Base-by-base conservation (phyloP, 2,113 vertebrate genomes). In the Microcebus lehilahytsara region DNA sequence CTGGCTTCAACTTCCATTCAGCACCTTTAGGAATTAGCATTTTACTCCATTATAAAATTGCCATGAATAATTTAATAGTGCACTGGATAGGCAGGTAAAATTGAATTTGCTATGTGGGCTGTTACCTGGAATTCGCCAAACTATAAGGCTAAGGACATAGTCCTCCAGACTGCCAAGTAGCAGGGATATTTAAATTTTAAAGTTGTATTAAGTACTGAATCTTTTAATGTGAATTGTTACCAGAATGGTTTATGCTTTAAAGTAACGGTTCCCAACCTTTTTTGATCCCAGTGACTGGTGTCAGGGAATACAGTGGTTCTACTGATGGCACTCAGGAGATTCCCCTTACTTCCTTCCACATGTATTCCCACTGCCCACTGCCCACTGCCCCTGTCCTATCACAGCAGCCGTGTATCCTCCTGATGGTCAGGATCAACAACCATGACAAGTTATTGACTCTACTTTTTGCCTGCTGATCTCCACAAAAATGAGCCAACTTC, bases 31-130 rank as follows among this genome's bases (percentile, higher is more conserved):
- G 60, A 96, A 85, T 66, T 91, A 1, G 22, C 32, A 51, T 84
- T 96, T 95, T 93, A 91, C 34, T 74, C 49, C 23, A 85, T 30
- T 62, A 32, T 93, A 62, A 14, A 85, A 71, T 89, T 80, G 93
- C n/a, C 77, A 46, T 85, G 84, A 91, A 86, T 83, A 93, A 86
- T 89, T 81, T 78, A 85, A 10, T 81, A 53, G 1, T 80, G 20
- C 32, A 5, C 6, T 30, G 19, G 5, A 4, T 42, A 46, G 23
- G 40, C 22, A 37, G 20, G 27, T 58, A 60, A 95, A 91, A 69
- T 32, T 93, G 14, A 64, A 66, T 86, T 96, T 93, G 2, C 51
- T 95, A 11, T 77, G 13, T 94, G 74, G n/a, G 5, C 30, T 78
- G n/a, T 94, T 95, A 90, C 69, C 19, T 94, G 12, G 27, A 92